Base-by-base conservation (phyloP, 2,888 invertebrate species). In the Sinopyrophorus schimmeli region DNA sequence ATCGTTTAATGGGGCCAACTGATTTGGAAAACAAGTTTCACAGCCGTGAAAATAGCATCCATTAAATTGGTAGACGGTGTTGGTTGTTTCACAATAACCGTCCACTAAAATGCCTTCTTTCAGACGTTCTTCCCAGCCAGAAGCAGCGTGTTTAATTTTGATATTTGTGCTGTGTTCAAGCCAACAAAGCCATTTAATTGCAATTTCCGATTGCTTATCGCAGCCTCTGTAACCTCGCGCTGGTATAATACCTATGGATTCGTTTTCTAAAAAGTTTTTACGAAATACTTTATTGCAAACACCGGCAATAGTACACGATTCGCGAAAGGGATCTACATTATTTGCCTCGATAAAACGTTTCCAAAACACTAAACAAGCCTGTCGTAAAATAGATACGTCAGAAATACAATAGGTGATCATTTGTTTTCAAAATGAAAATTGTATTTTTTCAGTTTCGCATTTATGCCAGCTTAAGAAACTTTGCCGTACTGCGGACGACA, bases 401-500 rank as follows among this genome's bases (percentile, higher is more conserved):
- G 17, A 21, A 15, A 11, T 11, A 5, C 27, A 38, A 17, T 38
- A 38, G 3, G 15, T 11, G 7, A 26, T 5, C 6, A 38, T 3
- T 14, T 38, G 27, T 1, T 16, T n/a, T n/a, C n/a, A n/a, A n/a
- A n/a, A n/a, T n/a, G n/a, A n/a, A n/a, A n/a, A n/a, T n/a, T n/a
- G n/a, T n/a, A n/a, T n/a, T n/a, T n/a, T n/a, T n/a, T n/a, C n/a
- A n/a, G n/a, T n/a, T n/a, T n/a, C n/a, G n/a, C n/a, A n/a, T n/a
- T n/a, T 11, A 20, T 49, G 16, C 26, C 38, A 49, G 1, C 18
- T 12, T 28, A 43, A 18, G 31, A 43, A 43, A 2, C 5, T 11
- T 5, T 20, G 1, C n/a, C 43, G 12, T 3, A 11, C 38, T 4
- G 35, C n/a, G 1, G 23, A n/a, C 5, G 14, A 16, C 47, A 47